These are phyloP conservation scores for Antrozous pallidus DNA, from an alignment of 2,797 vertebrate species.

Conservation along the genomic window DNA sequence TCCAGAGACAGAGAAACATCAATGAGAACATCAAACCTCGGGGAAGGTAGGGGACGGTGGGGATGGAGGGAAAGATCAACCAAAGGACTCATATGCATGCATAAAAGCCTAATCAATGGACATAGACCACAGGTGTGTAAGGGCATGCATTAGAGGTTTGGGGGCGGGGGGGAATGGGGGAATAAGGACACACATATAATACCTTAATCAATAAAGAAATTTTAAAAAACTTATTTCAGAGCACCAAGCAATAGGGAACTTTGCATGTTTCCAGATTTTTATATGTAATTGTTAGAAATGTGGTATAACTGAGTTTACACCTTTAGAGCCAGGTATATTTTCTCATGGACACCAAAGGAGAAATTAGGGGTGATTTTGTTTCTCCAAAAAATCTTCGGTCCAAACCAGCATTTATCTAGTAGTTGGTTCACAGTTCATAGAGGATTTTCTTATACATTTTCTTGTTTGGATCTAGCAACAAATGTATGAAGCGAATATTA, in stretches of 20 bases:
- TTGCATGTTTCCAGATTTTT: constrained; percentile 12
- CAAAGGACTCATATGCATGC: too few relatives aligned
- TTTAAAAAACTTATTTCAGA: constrained; percentile 1
- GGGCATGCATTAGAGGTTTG: too few relatives aligned
- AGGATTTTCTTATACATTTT: background rate
- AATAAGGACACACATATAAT: too few relatives aligned
- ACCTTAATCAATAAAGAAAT: too few relatives aligned
- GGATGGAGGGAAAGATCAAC: too few relatives aligned
- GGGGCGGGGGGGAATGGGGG: too few relatives aligned
- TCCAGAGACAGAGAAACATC: too few relatives aligned
- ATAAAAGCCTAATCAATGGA: too few relatives aligned
- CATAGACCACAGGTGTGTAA: too few relatives aligned
- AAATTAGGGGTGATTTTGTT: background rate
- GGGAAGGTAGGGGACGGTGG: too few relatives aligned
- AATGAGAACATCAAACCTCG: too few relatives aligned
- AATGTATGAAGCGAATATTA: background rate
- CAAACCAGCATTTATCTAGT: constrained; percentile 6
- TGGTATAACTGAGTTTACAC: background rate
- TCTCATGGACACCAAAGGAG: background rate
- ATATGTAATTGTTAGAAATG: constrained; percentile 11
- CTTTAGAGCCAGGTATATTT: background rate
- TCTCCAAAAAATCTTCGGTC: background rate
- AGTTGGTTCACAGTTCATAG: background rate
- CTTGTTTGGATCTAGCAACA: constrained; percentile 12
- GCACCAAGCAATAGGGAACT: background rate